Percentiles rank a stretch among this genome's conserved stretches.
Evolutionary conservation across 2,888 invertebrate species (phyloP).

Genomic region (Epirrhoe tristata): DNA sequence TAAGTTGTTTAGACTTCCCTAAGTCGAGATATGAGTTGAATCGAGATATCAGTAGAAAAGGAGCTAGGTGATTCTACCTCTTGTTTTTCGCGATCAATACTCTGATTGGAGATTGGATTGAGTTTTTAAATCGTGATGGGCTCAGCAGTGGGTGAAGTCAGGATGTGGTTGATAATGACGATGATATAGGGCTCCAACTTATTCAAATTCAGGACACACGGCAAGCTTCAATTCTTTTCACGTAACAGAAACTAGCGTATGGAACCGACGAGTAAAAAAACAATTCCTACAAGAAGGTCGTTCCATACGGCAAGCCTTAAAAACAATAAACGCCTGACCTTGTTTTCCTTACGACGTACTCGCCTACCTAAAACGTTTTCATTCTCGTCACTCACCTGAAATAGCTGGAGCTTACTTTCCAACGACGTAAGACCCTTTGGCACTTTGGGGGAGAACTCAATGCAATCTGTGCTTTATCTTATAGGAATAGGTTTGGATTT

Average conservation of each 20-base stretch:
- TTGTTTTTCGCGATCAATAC: no score
- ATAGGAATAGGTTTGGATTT: neutral
- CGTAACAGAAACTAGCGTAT: neutral
- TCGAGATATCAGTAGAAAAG: no score
- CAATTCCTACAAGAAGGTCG: conserved; percentile 10
- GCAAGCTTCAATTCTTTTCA: neutral
- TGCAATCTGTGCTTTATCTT: neutral
- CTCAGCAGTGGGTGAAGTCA: no score
- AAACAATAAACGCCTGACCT: conserved; percentile 24
- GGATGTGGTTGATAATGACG: no score
- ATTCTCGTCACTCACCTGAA: conserved; percentile 37
- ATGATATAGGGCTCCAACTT: no score
- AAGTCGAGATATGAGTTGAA: no score
- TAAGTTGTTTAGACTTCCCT: no score
- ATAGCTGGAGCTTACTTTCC: conserved; percentile 27
- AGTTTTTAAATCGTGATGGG: no score
- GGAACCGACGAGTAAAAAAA: neutral
- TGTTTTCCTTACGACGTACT: conserved; percentile 28
- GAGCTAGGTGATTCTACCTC: no score
- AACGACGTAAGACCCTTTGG: conserved; percentile 7
- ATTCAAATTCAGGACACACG: no score
- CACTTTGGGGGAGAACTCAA: neutral
- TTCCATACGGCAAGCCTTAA: conserved; percentile 8
- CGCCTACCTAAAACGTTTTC: conserved; percentile 26
- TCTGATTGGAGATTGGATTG: no score